A percentile compares a stretch with the other conserved stretches of the same genome.
Evolutionary conservation across 2,113 vertebrate genomes (phyloP).

Genomic region (Myrmophylax atrothorax): DNA sequence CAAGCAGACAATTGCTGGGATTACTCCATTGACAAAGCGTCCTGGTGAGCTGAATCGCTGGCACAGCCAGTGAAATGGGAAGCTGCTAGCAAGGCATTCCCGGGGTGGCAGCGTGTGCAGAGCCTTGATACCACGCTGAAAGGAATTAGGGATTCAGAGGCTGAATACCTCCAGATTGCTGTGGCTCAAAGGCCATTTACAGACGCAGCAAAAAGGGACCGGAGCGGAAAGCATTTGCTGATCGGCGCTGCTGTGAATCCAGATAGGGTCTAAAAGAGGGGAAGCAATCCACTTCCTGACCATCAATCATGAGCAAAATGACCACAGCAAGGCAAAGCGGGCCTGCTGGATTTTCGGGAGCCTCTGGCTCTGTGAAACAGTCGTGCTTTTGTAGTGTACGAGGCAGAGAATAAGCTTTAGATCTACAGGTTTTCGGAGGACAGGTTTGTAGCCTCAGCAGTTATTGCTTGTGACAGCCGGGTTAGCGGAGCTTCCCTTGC

Average conservation of each 20-base stretch:
- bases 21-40: conserved; percentile 64
- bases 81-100: conserved; percentile 66
- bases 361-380: conserved; percentile 1
- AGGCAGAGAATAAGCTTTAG: conserved; percentile 14
- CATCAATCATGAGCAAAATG: conserved; percentile 58
- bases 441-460: background rate
- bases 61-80: conserved; percentile 40
- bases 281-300: conserved; percentile 68
- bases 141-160: conserved; percentile 61
- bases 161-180: conserved; percentile 57
- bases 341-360: conserved; percentile 23
- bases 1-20: conserved; percentile 53
- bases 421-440: background rate
- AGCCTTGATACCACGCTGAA: conserved; percentile 55
- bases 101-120: conserved; percentile 57
- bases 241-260: conserved; percentile 53
- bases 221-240: conserved; percentile 45
- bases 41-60: conserved; percentile 65
- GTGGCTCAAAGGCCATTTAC: conserved; percentile 58
- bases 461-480: conserved; percentile 18
- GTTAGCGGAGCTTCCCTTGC: conserved; percentile 11
- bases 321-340: conserved; percentile 27
- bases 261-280: conserved; percentile 54
- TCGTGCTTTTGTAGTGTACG: background rate
- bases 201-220: conserved; percentile 23